Conservation (phyloP, 1,140 invertebrate species). For the Aphaenogaster rudis region DNA sequence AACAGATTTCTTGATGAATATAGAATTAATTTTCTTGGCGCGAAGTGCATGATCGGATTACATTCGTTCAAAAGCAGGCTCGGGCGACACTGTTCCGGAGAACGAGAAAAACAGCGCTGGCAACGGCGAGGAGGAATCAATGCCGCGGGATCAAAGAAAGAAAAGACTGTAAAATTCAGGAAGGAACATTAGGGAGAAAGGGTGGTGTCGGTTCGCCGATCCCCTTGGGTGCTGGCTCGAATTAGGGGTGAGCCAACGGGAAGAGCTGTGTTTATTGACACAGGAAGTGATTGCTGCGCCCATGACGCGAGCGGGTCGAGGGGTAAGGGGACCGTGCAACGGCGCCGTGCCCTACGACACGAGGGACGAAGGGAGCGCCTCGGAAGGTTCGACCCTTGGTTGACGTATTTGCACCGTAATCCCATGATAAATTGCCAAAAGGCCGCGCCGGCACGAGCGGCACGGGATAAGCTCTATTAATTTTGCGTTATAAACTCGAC, state of each 20-base stretch:
- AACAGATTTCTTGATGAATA: neutral
- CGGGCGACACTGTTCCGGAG: neutral
- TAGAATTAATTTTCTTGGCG: conserved; percentile 5
- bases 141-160: conserved; percentile 43
- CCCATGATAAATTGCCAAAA: conserved; percentile 86
- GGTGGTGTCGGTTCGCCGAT: conserved; percentile 79
- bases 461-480: conserved; percentile 85
- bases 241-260: conserved; percentile 79
- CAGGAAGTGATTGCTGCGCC: conserved; percentile 84
- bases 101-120: neutral
- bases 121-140: neutral
- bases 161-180: conserved; percentile 74
- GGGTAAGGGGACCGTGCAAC: conserved; percentile 46
- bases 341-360: conserved; percentile 38
- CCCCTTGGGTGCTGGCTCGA: conserved; percentile 72
- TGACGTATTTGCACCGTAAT: conserved; percentile 85
- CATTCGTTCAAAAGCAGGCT: neutral
- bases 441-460: conserved; percentile 75
- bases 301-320: conserved; percentile 64
- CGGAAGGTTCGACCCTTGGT: conserved; percentile 70
- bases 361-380: conserved; percentile 49
- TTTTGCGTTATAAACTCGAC: conserved; percentile 85
- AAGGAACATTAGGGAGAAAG: conserved; percentile 72
- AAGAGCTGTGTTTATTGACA: conserved; percentile 81
- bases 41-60: conserved; percentile 17